phyloP scores from a whole-genome alignment of 53 echinoderm and acorn worm species.

The Antedon mediterranea region DNA sequence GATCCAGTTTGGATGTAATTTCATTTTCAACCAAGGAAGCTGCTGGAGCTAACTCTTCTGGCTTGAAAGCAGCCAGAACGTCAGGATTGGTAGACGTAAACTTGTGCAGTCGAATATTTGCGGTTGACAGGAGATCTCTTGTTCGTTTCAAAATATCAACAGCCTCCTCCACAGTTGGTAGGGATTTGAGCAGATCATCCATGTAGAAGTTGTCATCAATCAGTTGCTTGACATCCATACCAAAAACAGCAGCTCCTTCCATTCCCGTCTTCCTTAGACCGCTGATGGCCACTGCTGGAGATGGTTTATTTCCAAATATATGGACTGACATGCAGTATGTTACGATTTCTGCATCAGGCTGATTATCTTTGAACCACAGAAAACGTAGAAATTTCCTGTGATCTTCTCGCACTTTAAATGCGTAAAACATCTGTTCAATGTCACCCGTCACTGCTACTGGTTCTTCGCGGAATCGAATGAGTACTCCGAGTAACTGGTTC shows the following conservation, averaged over 20 bases:
- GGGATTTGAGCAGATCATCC: slow-evolving; percentile 3
- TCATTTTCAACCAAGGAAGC: background rate
- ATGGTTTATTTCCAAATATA: slow-evolving; percentile 15
- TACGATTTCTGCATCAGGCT: slow-evolving; percentile 6
- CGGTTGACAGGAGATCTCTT: slow-evolving; percentile 13
- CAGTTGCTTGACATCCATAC: slow-evolving; percentile 5
- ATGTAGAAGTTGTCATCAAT: slow-evolving; percentile 7
- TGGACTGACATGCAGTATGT: slow-evolving; percentile 20
- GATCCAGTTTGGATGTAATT: background rate
- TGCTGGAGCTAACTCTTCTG: background rate
- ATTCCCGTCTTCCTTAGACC: slow-evolving; percentile 12
- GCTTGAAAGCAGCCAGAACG: slow-evolving; percentile 14
- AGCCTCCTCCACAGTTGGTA: slow-evolving; percentile 6
- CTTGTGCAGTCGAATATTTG: slow-evolving; percentile 14
- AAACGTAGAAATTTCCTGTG: slow-evolving; percentile 13
- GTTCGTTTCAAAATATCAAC: slow-evolving; percentile 14
- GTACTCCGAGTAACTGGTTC: slow-evolving; percentile 18
- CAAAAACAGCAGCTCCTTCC: slow-evolving; percentile 11
- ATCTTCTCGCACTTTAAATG: slow-evolving; percentile 12
- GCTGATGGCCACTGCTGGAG: slow-evolving; percentile 16
- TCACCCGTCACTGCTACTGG: slow-evolving; percentile 11
- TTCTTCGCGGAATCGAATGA: slow-evolving; percentile 8
- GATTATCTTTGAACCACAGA: slow-evolving; percentile 10
- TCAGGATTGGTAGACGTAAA: slow-evolving; percentile 9
- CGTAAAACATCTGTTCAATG: slow-evolving; percentile 11